Evolutionary conservation across 1,140 invertebrate genomes (phyloP).

Genomic region (Lepidurus arcticus): DNA sequence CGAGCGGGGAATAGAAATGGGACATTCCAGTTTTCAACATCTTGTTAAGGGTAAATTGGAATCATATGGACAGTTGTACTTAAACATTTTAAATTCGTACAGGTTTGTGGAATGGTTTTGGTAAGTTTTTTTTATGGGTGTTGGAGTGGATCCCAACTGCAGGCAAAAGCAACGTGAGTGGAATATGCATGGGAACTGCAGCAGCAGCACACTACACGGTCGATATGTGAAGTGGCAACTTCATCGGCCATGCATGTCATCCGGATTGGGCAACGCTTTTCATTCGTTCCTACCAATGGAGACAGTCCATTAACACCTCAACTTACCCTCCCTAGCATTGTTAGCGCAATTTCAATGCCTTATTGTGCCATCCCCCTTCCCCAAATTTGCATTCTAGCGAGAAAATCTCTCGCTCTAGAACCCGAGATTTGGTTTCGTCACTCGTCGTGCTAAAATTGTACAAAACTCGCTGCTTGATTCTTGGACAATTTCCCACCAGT

Average conservation of each 20-base stretch:
- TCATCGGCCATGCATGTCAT: constrained; percentile 16
- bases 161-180: not conserved
- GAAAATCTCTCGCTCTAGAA: constrained; percentile 4
- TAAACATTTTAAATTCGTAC: no score
- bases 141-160: not conserved
- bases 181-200: not conserved
- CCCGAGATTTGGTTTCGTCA: not conserved
- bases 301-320: constrained; percentile 9
- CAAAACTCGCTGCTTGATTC: not conserved
- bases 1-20: not conserved
- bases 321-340: constrained; percentile 13
- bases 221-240: constrained; percentile 21
- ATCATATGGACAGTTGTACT: not conserved
- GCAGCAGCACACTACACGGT: not conserved
- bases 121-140: not conserved
- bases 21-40: not conserved
- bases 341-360: constrained; percentile 21
- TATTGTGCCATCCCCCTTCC: constrained; percentile 12
- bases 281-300: not conserved
- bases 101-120: no score
- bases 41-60: not conserved
- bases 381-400: constrained; percentile 11
- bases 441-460: not conserved
- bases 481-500: not conserved
- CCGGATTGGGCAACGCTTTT: constrained; percentile 17